Base-by-base conservation (phyloP, 2,797 vertebrate genomes). In the Euphonia xanthogaster region DNA sequence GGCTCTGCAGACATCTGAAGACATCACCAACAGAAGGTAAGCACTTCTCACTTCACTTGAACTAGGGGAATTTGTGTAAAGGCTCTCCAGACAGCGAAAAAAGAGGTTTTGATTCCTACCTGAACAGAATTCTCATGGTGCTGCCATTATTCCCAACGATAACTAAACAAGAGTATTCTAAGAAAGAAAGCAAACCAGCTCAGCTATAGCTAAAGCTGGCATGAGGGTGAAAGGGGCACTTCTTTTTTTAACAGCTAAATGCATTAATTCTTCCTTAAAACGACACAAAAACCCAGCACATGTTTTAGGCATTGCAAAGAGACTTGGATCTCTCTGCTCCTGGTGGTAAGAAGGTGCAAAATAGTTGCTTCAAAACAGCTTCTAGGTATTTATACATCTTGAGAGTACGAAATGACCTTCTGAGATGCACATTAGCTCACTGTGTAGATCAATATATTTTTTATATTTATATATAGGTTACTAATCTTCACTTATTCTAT, bases 1-100 rank as follows among this genome's bases (percentile, higher is more conserved):
- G 99, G 97, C 98, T 99, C 97, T 99, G 99, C 98, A 98, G 98
- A 97, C 98, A 98, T 97, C 98, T 99, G 98, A 99, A 98, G 97
- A 99, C 99, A 94, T 99, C 99, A 57, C 98, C 99, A 88, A 99
- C 98, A 70, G 99, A 99, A 99, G 99, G 99, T 99, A 97, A 98
- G 97, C 33, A 4, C 15, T 3, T 75, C 83, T 82, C 24, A 1
- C 6, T 81, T 84, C 23, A 1, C 12, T 7, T 23, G 14, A 50
- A 6, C 37, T 5, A 3, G 21, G 28, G 31, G 13, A 8, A 27
- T 88, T 62, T 7, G 22, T 2, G 0, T 35, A 65, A 85, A 22
- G 40, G 40, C 37, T 84, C 27, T 63, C 48, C 28, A 25, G 35
- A 12, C 7, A n/a, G 17, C 1, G 14, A 62, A 50, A 75, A 40